A percentile compares a stretch with the other conserved stretches of the same genome.
These are phyloP conservation scores for Cephalopholis sonnerati DNA, from an alignment of 2,113 vertebrate genomes.

Conservation along the genomic window DNA sequence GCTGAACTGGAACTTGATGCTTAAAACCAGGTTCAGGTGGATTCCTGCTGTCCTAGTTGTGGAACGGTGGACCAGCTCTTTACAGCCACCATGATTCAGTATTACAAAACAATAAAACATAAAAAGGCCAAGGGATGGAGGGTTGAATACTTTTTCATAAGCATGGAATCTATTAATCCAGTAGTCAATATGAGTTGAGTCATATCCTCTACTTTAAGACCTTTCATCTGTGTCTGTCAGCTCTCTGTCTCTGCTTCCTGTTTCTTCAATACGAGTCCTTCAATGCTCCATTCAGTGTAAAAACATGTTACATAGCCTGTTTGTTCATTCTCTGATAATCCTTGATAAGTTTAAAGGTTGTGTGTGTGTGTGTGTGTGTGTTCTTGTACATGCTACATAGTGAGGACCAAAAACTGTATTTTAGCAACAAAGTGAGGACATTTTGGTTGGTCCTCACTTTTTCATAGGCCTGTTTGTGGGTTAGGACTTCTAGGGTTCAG, in stretches of 20 bases:
- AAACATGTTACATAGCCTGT: constrained; percentile 24
- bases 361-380: not conserved
- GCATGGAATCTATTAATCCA: constrained; percentile 4
- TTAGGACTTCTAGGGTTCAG: too few relatives aligned
- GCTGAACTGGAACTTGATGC: not conserved
- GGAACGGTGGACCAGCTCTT: not conserved
- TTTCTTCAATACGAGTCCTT: not conserved
- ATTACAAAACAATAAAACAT: not conserved
- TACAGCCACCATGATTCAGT: not conserved
- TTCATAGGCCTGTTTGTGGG: too few relatives aligned
- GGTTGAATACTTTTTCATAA: constrained; percentile 11
- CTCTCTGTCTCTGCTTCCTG: constrained; percentile 37
- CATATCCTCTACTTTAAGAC: constrained; percentile 50
- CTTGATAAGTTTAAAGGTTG: not conserved
- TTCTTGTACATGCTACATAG: too few relatives aligned
- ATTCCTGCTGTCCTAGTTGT: not conserved
- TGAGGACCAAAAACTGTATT: too few relatives aligned
- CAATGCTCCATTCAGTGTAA: constrained; percentile 14
- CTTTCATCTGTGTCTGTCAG: constrained; percentile 23
- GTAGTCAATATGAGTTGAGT: constrained; percentile 36
- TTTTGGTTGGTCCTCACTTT: too few relatives aligned
- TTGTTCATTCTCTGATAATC: not conserved
- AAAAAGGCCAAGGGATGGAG: not conserved
- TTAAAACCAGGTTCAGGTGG: not conserved
- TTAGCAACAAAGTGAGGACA: too few relatives aligned